These are phyloP conservation scores for Saimiri boliviensis DNA, from an alignment of 2,113 vertebrate genomes.

Conservation along the genomic window DNA sequence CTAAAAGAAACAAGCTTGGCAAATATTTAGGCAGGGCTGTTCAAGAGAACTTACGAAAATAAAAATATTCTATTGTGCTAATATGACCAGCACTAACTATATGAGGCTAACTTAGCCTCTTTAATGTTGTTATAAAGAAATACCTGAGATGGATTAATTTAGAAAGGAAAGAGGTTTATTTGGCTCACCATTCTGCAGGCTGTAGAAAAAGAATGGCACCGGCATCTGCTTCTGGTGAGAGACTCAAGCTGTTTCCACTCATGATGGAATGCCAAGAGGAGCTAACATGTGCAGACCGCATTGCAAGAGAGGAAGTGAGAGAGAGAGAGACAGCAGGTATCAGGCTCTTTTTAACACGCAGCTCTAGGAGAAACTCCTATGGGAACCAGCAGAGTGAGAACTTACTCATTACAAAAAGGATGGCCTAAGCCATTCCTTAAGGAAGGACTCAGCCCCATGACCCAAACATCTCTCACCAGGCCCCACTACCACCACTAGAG, in stretches of 20 bases:
- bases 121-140: neutral
- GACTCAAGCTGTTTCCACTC: neutral
- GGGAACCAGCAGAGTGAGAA: neutral
- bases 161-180: neutral
- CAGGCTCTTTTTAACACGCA: neutral
- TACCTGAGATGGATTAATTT: neutral
- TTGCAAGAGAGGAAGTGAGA: neutral
- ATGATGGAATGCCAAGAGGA: neutral
- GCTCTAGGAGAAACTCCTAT: neutral
- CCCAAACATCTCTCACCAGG: neutral
- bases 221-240: neutral
- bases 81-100: neutral
- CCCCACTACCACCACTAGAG: neutral
- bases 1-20: neutral
- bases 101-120: neutral
- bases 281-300: neutral
- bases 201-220: neutral
- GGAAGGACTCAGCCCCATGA: neutral
- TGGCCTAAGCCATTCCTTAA: neutral
- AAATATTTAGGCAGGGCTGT: neutral
- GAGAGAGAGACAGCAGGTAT: neutral
- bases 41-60: neutral
- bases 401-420: neutral
- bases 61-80: neutral
- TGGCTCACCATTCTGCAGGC: neutral